Conservation (phyloP, 2,113 vertebrate genomes). For the Oncorhynchus keta region DNA sequence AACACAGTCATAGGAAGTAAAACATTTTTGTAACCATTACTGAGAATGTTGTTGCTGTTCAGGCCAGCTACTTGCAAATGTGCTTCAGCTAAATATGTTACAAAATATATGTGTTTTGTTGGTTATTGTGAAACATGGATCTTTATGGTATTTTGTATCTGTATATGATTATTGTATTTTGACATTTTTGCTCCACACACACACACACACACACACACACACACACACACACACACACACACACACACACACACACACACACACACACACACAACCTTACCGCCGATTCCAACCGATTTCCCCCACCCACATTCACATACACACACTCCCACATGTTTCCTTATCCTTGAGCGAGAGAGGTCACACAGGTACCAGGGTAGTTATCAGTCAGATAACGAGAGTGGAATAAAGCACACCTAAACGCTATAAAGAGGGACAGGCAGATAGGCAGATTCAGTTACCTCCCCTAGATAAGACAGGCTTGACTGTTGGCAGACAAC, state of each 20-base stretch:
- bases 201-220: too few species aligned
- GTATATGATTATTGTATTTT: too few species aligned
- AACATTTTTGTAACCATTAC: too few species aligned
- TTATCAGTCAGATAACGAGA: constrained; percentile 4
- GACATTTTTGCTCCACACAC: too few species aligned
- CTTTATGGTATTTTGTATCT: too few species aligned
- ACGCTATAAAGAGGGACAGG: neutral
- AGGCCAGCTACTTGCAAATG: too few species aligned
- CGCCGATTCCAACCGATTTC: constrained; percentile 16
- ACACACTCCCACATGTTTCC: neutral
- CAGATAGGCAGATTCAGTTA: constrained; percentile 33
- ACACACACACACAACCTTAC: neutral
- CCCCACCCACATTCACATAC: constrained; percentile 17
- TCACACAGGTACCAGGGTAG: neutral
- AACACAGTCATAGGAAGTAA: too few species aligned
- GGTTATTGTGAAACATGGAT: too few species aligned
- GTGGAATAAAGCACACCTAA: neutral
- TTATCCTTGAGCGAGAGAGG: neutral
- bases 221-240: neutral
- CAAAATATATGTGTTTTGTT: too few species aligned
- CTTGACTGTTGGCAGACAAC: constrained; percentile 26
- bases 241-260: too few species aligned
- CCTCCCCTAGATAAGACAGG: constrained; percentile 34
- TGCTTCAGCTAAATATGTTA: too few species aligned
- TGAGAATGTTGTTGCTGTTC: too few species aligned